Evolutionary conservation across 2,113 vertebrate genomes (phyloP), one percentile per base, ranked within the genome.

Genomic region (Dipodomys merriami): DNA sequence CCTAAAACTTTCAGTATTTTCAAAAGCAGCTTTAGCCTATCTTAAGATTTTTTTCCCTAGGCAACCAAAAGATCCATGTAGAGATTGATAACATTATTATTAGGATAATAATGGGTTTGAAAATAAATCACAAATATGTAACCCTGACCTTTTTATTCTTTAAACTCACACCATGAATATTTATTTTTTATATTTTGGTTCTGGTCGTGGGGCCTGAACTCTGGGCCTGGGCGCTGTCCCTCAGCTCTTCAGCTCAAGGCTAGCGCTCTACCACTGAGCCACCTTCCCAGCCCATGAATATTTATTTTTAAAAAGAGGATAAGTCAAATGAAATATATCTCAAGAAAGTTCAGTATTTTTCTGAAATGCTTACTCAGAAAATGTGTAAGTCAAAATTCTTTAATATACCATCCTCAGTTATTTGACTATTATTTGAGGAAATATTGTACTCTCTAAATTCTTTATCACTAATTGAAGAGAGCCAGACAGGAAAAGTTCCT

Each of bases 291-390:
- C 35, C 35, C 35, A 39, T 39, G 35, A 39, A 4, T 39, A 39
- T 39, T 39, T 39, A 39, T 39, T 39, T 39, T 39, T 39, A 23
- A n/a, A 73, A 44, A 53, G 73, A 93, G 39, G 30, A 90, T 27
- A 74, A 89, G n/a, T 62, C 39, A 64, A 78, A 74, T 73, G 35
- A 88, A 89, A 79, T 39, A 33, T 29, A 10, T 82, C 53, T 90
- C 12, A 88, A 74, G 9, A 27, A 82, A 76, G 49, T 88, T 90
- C 29, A 84, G 39, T 83, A 72, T 85, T 96, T 93, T 71, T 33
- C 85, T 49, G 74, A 88, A 20, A 10, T 29, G 1, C 29, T 83
- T 83, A 74, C 19, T 83, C 76, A 83, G 29, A 60, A 94, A 92
- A 94, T 49, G 22, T 67, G 11, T 6, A 44, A 65, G n/a, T 30